Conservation (phyloP, 2,113 vertebrate genomes). For the Scopus umbretta region DNA sequence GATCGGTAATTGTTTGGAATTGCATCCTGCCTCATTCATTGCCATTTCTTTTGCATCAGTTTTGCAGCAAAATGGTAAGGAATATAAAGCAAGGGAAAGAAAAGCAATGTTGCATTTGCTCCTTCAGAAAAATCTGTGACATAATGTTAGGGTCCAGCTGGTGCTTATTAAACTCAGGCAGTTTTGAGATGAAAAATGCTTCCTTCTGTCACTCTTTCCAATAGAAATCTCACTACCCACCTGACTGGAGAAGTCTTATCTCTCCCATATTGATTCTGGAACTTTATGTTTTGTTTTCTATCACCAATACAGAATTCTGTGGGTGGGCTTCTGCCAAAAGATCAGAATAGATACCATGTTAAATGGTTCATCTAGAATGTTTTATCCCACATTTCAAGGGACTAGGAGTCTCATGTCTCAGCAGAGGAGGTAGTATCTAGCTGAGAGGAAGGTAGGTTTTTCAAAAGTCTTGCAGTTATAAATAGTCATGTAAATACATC, state of each 20-base stretch:
- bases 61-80: neutral
- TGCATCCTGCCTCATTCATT: slow-evolving; percentile 19
- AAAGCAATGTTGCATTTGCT: neutral
- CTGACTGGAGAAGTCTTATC: neutral
- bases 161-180: neutral
- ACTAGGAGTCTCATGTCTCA: neutral
- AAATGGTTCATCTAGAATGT: neutral
- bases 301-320: neutral
- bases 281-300: neutral
- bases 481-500: neutral
- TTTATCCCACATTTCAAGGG: neutral
- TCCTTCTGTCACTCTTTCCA: neutral
- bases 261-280: neutral
- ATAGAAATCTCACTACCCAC: neutral
- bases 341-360: neutral
- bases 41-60: neutral
- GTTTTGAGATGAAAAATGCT: neutral
- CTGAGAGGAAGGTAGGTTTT: neutral
- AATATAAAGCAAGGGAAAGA: neutral
- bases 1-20: slow-evolving; percentile 49
- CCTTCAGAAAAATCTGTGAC: neutral
- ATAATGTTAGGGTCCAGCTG: neutral
- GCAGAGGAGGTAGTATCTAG: neutral
- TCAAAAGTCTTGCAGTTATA: neutral
- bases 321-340: neutral